phyloP scores from a whole-genome alignment of 2,888 invertebrate genomes.

The Ophioninae sp. region DNA sequence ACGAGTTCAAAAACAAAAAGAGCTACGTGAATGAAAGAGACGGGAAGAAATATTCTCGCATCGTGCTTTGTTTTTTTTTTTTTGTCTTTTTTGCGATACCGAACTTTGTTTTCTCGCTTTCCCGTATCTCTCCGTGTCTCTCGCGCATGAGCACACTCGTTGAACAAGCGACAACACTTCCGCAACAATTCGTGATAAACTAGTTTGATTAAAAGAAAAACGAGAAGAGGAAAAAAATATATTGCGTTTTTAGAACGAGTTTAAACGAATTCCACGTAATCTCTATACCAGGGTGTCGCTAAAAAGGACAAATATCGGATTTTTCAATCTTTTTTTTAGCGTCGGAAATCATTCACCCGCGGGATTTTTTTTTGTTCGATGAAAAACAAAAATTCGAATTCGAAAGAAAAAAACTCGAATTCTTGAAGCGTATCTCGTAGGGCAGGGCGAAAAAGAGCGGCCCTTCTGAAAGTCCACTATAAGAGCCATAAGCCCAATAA shows the following conservation, averaged over 20 bases:
- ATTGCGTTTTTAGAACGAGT: too few species aligned
- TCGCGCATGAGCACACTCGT: slow-evolving; percentile 3
- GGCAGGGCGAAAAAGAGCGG: too few species aligned
- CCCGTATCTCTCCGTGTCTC: neutral
- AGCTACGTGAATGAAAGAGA: slow-evolving; percentile 16
- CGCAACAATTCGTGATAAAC: neutral
- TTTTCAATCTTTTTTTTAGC: neutral
- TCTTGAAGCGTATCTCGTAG: neutral
- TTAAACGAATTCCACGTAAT: too few species aligned
- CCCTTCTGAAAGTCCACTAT: neutral
- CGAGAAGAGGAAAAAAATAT: neutral
- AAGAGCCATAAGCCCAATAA: neutral
- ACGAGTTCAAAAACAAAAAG: neutral
- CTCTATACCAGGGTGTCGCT: too few species aligned
- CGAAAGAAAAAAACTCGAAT: too few species aligned
- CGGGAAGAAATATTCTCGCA: neutral
- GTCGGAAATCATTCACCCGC: neutral
- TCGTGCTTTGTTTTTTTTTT: too few species aligned
- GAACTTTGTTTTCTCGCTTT: neutral
- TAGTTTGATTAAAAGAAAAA: neutral
- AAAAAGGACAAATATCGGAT: neutral
- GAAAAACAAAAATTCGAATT: too few species aligned
- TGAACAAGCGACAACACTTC: neutral
- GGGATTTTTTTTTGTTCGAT: too few species aligned
- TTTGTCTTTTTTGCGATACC: neutral